A percentile compares a stretch with the other conserved stretches of the same genome.
Conservation (phyloP, 2,797 vertebrate species). For the Coranthus polyacanthus region DNA sequence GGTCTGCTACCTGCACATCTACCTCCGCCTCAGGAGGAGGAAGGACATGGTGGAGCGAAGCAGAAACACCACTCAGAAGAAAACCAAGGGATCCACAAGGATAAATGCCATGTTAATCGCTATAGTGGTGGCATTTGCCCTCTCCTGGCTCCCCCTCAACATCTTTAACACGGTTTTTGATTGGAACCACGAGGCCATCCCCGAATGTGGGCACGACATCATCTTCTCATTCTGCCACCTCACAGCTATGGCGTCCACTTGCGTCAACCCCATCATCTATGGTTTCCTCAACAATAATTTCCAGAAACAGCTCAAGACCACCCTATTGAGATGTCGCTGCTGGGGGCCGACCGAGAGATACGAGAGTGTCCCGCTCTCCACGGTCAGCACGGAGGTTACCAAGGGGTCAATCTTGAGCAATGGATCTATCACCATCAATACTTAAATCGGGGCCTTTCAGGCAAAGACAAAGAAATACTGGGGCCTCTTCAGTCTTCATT, state of each 20-base stretch:
- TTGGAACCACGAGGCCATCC: slow-evolving; percentile 87
- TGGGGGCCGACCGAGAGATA: slow-evolving; percentile 82
- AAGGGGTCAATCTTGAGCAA: slow-evolving; percentile 87
- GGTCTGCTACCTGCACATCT: slow-evolving; percentile 88
- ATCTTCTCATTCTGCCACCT: slow-evolving; percentile 91
- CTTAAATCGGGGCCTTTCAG: slow-evolving; percentile 58
- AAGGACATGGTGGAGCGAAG: slow-evolving; percentile 88
- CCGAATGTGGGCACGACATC: slow-evolving; percentile 82
- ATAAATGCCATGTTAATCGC: slow-evolving; percentile 87
- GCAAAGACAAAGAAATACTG: slow-evolving; percentile 20
- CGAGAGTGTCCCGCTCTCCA: slow-evolving; percentile 89
- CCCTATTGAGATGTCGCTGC: slow-evolving; percentile 86
- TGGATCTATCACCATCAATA: slow-evolving; percentile 76
- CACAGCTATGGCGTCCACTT: slow-evolving; percentile 87
- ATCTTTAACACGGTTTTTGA: slow-evolving; percentile 89
- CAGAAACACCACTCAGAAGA: slow-evolving; percentile 74
- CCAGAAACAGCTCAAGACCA: slow-evolving; percentile 88
- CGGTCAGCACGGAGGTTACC: slow-evolving; percentile 88
- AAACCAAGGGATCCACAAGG: slow-evolving; percentile 81
- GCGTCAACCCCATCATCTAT: slow-evolving; percentile 90
- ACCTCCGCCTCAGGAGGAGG: slow-evolving; percentile 85
- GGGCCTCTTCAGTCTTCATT: slow-evolving; percentile 32
- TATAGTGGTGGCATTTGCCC: slow-evolving; percentile 86
- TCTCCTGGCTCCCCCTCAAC: slow-evolving; percentile 89
- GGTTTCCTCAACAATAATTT: slow-evolving; percentile 92